Evolutionary conservation across 2,113 vertebrate genomes (phyloP), one percentile per base, ranked within the genome.

Genomic region (Poeciliopsis retropinna): DNA sequence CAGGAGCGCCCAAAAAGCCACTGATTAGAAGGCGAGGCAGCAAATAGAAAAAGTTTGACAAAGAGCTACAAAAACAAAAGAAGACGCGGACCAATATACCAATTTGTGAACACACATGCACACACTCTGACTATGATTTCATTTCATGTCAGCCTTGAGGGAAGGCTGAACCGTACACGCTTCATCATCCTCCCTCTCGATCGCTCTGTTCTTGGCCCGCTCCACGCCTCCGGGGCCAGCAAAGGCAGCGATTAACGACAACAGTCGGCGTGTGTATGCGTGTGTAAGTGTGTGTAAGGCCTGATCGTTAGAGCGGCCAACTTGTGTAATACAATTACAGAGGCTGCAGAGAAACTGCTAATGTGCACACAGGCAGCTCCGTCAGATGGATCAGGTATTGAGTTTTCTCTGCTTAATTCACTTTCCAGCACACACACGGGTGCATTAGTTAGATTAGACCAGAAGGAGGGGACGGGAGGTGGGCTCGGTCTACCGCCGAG

Each of bases 401-500:
- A 95, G 92, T 94, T 91, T 90, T 93, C 91, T 83, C 87, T 79
- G 92, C 92, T 94, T 94, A 95, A 95, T 95, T 94, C 94, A 95
- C 93, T 94, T 94, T 94, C 93, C 93, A 90, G 90, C 90, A 83
- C 92, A 92, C 93, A 94, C 93, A 93, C 54, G 89, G 92, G 91
- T 90, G 93, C 93, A 95, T 95, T 95, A 95, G 93, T 94, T 93
- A 92, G 94, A 94, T 94, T 94, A 94, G 91, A 92, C 87, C 28
- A 67, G 87, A 73, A 76, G 80, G 80, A 81, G 75, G 76, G 80
- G 77, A 81, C n/a, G 69, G 86, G 82, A 75, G 84, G 78, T 57
- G 77, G 79, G 79, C 78, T 77, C 27, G 85, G 85, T 84, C 81
- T 85, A 89, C 85, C 84, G 84, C 84, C 82, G 68, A 82, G 91